Conservation (phyloP, 1,140 invertebrate genomes). For the Aphis gossypii region DNA sequence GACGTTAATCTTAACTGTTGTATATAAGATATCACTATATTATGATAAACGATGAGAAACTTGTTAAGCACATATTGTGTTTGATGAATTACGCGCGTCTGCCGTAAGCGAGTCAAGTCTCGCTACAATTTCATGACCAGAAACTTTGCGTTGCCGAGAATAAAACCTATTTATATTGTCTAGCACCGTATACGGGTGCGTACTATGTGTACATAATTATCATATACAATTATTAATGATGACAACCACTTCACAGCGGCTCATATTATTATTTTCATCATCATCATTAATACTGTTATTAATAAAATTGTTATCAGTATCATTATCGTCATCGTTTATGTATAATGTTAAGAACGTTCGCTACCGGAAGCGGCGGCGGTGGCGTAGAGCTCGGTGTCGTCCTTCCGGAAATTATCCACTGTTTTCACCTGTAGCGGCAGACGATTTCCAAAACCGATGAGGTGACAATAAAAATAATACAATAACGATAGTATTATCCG, state of each 20-base stretch:
- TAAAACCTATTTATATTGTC: neutral
- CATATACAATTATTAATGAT: neutral
- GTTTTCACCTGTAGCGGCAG: neutral
- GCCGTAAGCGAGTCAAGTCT: neutral
- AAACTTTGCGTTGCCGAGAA: neutral
- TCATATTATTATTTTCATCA: neutral
- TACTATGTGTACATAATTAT: neutral
- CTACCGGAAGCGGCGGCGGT: neutral
- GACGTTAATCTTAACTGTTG: neutral
- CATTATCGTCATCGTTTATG: neutral
- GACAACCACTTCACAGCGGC: neutral
- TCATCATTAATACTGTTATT: neutral
- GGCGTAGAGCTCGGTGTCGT: neutral
- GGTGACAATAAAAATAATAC: neutral
- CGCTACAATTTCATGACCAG: neutral
- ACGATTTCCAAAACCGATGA: neutral
- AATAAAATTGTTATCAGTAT: neutral
- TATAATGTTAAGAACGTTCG: neutral
- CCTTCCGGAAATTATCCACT: conserved; percentile 5
- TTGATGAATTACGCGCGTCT: neutral
- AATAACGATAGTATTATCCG: neutral
- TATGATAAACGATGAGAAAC: neutral
- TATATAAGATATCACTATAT: neutral
- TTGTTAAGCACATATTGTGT: neutral
- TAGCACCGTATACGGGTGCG: neutral